A percentile compares a stretch with the other conserved stretches of the same genome.
Evolutionary conservation across 2,797 vertebrate species (phyloP).

Genomic region (Hafferia zeledoni): DNA sequence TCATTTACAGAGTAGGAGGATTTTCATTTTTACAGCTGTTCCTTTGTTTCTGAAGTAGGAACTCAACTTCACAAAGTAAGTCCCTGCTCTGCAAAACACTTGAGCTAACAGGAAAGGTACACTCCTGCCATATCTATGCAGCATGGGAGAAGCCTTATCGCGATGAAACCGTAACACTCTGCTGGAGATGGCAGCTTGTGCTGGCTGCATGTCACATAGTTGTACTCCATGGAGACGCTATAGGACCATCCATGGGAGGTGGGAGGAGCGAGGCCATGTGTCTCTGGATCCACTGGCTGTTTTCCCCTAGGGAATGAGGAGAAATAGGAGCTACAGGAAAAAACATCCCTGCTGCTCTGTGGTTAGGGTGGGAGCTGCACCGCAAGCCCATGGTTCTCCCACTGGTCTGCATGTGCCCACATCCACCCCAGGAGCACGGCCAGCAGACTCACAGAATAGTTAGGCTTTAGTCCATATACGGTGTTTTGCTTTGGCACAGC

Average conservation of each 20-base stretch:
- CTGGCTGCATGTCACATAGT: conserved; percentile 13
- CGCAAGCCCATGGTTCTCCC: background rate
- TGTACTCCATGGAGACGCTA: conserved; percentile 28
- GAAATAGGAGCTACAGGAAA: conserved; percentile 41
- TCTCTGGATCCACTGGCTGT: conserved; percentile 50
- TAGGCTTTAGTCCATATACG: background rate
- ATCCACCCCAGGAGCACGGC: background rate
- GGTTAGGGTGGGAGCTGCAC: background rate
- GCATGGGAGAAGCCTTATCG: background rate
- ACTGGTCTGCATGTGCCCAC: background rate
- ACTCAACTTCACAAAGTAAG: background rate
- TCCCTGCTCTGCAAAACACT: background rate
- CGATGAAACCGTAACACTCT: rapidly evolving
- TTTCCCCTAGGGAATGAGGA: conserved; percentile 44
- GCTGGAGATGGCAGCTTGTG: conserved; percentile 22
- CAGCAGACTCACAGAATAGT: background rate
- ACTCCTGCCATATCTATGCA: background rate
- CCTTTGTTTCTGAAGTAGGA: background rate
- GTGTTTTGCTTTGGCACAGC: background rate
- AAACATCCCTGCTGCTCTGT: background rate
- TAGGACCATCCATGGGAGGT: conserved; percentile 17
- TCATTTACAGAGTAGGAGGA: background rate
- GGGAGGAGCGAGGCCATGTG: conserved; percentile 8
- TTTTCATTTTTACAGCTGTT: background rate
- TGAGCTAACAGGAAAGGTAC: background rate